Evolutionary conservation across 1,140 invertebrate species (phyloP), one percentile per base, ranked within the genome.

Genomic region (Tetranychus urticae): DNA sequence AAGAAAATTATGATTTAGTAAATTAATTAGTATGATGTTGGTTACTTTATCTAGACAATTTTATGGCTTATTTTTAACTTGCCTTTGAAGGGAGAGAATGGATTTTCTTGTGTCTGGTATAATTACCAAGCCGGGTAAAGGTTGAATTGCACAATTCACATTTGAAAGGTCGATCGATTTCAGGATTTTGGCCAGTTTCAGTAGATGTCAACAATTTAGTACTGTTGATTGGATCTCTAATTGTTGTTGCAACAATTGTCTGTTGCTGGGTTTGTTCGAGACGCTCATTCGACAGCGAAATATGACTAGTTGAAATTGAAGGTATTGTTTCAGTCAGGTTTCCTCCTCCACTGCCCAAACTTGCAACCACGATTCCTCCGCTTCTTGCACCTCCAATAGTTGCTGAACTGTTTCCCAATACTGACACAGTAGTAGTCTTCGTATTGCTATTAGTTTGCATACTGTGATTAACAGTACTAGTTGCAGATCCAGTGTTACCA

Each of bases 121-220:
- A 66, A 54, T 66, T 66, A 37, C 66, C 66, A 23, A 66, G 59
- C 7, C 66, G 67, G 50, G 65, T 71, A 60, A 73, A 73, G 2
- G 68, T 68, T 35, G 68, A 64, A 14, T 68, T 65, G 62, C 72
- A 73, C 7, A 70, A 63, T 62, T 70, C 66, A 64, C 72, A 73
- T 69, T 75, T 74, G 67, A 77, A 79, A 48, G 77, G 76, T 67
- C 77, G 76, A 64, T 77, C 76, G 14, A 42, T 31, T 36, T 56
- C 55, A 45, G 23, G 6, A 34, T n/a, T 48, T 46, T 60, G 59
- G n/a, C 34, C 34, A 7, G 12, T 56, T 56, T 14, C 55, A 39
- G 55, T 33, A 7, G 14, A n/a, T 3, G 34, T 56, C 34, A 34
- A 59, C 10, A 13, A 35, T 10, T 23, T 59, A 10, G 23, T 31